Base-by-base conservation (phyloP, 2,797 vertebrate species). In the Chelon auratus region DNA sequence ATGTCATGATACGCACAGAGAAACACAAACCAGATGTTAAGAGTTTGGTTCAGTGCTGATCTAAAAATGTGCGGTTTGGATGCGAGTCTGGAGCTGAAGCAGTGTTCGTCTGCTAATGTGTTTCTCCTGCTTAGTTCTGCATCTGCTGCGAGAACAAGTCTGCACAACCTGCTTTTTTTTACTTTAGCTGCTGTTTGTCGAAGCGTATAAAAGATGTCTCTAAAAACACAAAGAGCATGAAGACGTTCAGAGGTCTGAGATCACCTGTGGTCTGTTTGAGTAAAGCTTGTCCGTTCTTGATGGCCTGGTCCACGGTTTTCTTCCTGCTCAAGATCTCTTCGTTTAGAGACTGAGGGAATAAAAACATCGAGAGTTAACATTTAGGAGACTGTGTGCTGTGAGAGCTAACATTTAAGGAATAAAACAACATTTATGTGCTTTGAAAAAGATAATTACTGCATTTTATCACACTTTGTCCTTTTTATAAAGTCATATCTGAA, bases 231-330 rank as follows among this genome's bases (percentile, higher is more conserved):
- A 7, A 5, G 13, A 26, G 20, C 13, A 6, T 13, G 22, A 52
- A 24, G 18, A 22, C 5, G 14, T 7, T 3, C 6, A 60, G 24
- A 5, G 22, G 37, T 18, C 1, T 26, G 43, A 18, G 0, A 3
- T 64, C 90, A 99, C 97, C 98, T 94, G 98, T 99, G 75, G 98
- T 99, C 93, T 99, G 97, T 88, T 99, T 99, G 51, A 99, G 95
- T 53, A 99, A 92, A 63, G 97, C 96, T 82, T 99, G 98, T 75
- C 98, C 98, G 0, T 99, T 99, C 91, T 97, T 96, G 85, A 99
- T 95, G 79, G 98, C 98, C 94, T 99, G 97, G 91, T 99, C 98
- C 78, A 99, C 96, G 0, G 96, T 98, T 92, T 97, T 98, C 93
- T 98, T 99, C 89, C 97, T 95, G 92, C 96, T 98, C 86, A 97